Base-by-base conservation (phyloP, 2,797 vertebrate species). In the Cirrhinus mrigala region DNA sequence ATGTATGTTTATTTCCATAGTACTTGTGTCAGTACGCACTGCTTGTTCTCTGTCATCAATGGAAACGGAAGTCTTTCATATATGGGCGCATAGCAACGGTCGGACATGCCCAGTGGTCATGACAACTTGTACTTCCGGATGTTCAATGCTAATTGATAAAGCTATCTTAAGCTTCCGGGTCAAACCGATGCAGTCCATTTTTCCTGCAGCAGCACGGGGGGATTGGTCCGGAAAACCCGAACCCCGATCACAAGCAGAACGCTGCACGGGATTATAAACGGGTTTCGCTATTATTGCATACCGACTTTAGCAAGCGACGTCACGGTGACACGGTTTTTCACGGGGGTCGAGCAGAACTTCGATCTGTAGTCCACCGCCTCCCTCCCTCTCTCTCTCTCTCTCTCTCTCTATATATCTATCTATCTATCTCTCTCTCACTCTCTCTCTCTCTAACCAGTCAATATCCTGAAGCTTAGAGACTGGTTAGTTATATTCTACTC, bases 151-250 rank as follows among this genome's bases (percentile, higher is more conserved):
- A 82, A 82, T 62, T 82, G 27, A 62, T 50, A 77, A 82, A 27
- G 44, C 68, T 88, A 29, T 77, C 86, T 89, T 94, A 90, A 81
- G 89, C 93, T 93, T 95, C 95, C 95, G 94, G 95, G 93, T 92
- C 87, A 75, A 87, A 90, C 83, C 91, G 80, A 90, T 90, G 90
- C 93, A 85, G 86, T 90, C 91, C 85, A 90, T 91, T 91, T 85
- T 91, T 87, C 89, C 90, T 92, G 90, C 87, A 87, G 90, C 90
- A 90, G 92, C 92, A 92, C 83, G 27, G 92, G 93, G 92, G 89
- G 54, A 92, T 91, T 86, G 91, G 83, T 89, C 84, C 86, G 87
- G 58, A 84, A 90, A 91, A 84, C 83, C 83, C 75, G 54, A 66
- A 73, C 76, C 77, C 54, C 22, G 27, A 62, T 15, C 12, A 37